Conservation (phyloP, 2,797 vertebrate genomes). For the Denticeps clupeoides region DNA sequence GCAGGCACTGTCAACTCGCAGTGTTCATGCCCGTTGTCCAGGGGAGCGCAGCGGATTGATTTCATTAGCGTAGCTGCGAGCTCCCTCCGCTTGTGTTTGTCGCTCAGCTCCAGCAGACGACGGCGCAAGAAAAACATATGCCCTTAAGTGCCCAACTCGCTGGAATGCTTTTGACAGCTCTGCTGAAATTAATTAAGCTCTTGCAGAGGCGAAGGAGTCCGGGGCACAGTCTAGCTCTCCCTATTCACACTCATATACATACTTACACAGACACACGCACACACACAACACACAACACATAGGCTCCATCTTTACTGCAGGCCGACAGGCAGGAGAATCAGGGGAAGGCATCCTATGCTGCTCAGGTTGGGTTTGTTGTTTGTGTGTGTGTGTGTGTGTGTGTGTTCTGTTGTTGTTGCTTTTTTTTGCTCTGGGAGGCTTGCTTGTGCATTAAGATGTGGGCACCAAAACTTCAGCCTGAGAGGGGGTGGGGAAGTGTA, state of each 20-base stretch:
- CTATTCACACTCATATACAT: conserved; percentile 11
- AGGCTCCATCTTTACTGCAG: conserved; percentile 30
- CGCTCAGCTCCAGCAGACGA: conserved; percentile 53
- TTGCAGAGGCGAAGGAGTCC: conserved; percentile 51
- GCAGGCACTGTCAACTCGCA: conserved; percentile 12
- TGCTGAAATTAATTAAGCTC: conserved; percentile 71
- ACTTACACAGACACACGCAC: conserved; percentile 22
- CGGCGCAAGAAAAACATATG: conserved; percentile 66
- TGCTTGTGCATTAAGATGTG: background rate
- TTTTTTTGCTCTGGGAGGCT: background rate
- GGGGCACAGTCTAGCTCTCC: conserved; percentile 49
- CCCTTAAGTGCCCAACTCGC: conserved; percentile 64
- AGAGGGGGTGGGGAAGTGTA: conserved; percentile 2
- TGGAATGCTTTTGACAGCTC: conserved; percentile 70
- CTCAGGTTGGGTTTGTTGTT: conserved; percentile 24
- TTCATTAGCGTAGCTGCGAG: conserved; percentile 63
- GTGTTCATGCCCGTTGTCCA: conserved; percentile 44
- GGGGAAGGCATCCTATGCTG: conserved; percentile 29
- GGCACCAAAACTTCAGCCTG: background rate
- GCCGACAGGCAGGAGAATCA: conserved; percentile 49
- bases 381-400: conserved; percentile 7
- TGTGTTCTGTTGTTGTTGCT: background rate
- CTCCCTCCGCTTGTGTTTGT: conserved; percentile 61
- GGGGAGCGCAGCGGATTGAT: conserved; percentile 55
- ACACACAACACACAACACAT: conserved; percentile 6